phyloP scores from a whole-genome alignment of 2,888 invertebrate species.

The Agriopis leucophaearia region DNA sequence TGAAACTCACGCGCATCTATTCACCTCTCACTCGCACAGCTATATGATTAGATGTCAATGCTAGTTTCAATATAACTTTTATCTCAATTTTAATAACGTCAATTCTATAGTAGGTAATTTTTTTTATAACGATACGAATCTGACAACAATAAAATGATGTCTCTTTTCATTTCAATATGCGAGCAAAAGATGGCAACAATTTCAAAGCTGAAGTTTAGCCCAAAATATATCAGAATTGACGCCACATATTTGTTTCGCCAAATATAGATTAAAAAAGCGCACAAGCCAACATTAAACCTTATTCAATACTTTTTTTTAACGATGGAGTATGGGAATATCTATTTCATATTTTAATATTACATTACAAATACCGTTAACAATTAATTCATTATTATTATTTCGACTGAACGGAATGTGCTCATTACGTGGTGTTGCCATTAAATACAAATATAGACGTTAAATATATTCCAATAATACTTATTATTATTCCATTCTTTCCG shows the following conservation, averaged over 20 bases:
- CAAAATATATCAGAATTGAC: not conserved
- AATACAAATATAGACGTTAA: conserved; percentile 67
- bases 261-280: conserved; percentile 40
- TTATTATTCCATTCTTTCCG: conserved; percentile 58
- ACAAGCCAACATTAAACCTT: conserved; percentile 55
- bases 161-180: no score
- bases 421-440: conserved; percentile 72
- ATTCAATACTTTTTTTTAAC: conserved; percentile 36
- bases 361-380: conserved; percentile 62
- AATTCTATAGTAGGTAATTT: not conserved
- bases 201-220: not conserved
- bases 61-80: not conserved
- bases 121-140: not conserved
- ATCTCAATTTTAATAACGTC: not conserved
- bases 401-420: conserved; percentile 84
- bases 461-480: conserved; percentile 67
- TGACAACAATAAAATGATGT: not conserved
- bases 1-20: not conserved
- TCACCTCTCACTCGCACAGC: conserved; percentile 2
- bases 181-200: no score
- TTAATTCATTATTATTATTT: conserved; percentile 59
- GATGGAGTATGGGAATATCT: conserved; percentile 59
- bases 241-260: conserved; percentile 30
- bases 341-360: conserved; percentile 61
- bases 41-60: not conserved